phyloP scores from a whole-genome alignment of 2,797 vertebrate genomes.

The Peromyscus melanophrys region DNA sequence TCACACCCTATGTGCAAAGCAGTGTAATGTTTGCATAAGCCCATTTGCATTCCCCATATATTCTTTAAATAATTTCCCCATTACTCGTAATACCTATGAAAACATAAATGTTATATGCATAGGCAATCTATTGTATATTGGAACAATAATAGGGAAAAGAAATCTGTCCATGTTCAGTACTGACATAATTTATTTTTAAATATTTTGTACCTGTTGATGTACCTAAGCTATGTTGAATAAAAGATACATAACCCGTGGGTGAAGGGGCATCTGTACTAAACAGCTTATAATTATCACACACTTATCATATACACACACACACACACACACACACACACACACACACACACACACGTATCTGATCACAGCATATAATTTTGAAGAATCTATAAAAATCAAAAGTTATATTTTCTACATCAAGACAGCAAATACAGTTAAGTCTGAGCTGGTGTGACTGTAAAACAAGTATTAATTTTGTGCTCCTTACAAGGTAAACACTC shows the following conservation, averaged over 20 bases:
- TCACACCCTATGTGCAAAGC: not conserved
- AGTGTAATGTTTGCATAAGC: not conserved
- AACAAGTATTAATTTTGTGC: not conserved
- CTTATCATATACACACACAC: not conserved
- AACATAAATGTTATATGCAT: not conserved
- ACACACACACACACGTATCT: not conserved
- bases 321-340: not conserved
- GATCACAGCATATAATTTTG: not conserved
- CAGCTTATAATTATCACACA: not conserved
- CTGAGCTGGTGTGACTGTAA: not conserved
- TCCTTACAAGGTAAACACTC: not conserved
- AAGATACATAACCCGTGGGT: not conserved
- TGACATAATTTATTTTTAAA: not conserved
- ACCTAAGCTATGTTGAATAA: not conserved
- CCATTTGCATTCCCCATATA: not conserved
- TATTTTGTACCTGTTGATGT: not conserved
- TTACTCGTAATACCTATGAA: not conserved
- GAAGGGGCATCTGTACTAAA: not conserved
- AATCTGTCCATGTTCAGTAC: not conserved
- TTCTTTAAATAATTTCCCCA: not conserved
- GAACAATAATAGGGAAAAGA: not conserved
- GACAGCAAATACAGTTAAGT: not conserved
- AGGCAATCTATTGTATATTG: not conserved
- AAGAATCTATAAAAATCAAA: slow-evolving; percentile 12
- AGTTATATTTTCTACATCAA: not conserved